A percentile compares a stretch with the other conserved stretches of the same genome.
Evolutionary conservation across 2,797 vertebrate genomes (phyloP).

Genomic region (Neostethus bicornis): DNA sequence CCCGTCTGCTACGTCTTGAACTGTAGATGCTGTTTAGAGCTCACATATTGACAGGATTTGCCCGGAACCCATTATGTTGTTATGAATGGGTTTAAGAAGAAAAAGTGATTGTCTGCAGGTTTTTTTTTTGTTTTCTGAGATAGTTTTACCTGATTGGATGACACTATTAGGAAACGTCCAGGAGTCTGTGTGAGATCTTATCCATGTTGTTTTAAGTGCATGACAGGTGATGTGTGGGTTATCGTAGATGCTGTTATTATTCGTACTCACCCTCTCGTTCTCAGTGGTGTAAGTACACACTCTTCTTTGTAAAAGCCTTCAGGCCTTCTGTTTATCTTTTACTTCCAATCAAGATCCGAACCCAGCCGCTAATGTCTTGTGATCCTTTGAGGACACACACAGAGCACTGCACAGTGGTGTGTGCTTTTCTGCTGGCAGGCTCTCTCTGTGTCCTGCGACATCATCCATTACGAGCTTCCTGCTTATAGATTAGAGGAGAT

Average conservation of each 20-base stretch:
- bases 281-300: conserved; percentile 14
- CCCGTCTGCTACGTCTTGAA: conserved; percentile 46
- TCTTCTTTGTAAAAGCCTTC: conserved; percentile 11
- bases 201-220: conserved; percentile 30
- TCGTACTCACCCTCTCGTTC: conserved; percentile 17
- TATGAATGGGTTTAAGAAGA: conserved; percentile 13
- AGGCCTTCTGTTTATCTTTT: conserved; percentile 58
- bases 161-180: conserved; percentile 40
- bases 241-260: conserved; percentile 16
- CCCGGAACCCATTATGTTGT: conserved; percentile 41
- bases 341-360: conserved; percentile 56
- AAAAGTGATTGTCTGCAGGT: conserved; percentile 25
- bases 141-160: conserved; percentile 20
- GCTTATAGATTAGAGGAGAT: conserved; percentile 58
- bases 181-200: conserved; percentile 38
- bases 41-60: conserved; percentile 44
- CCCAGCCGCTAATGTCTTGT: conserved; percentile 68
- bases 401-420: conserved; percentile 20
- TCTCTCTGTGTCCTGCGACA: conserved; percentile 42
- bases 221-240: conserved; percentile 48
- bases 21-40: conserved; percentile 50
- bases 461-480: conserved; percentile 62
- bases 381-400: conserved; percentile 74
- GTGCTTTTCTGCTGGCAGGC: conserved; percentile 53
- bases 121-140: conserved; percentile 29